These are phyloP conservation scores for Agonopterix heracliana DNA, from an alignment of 2,888 invertebrate genomes.

Conservation along the genomic window DNA sequence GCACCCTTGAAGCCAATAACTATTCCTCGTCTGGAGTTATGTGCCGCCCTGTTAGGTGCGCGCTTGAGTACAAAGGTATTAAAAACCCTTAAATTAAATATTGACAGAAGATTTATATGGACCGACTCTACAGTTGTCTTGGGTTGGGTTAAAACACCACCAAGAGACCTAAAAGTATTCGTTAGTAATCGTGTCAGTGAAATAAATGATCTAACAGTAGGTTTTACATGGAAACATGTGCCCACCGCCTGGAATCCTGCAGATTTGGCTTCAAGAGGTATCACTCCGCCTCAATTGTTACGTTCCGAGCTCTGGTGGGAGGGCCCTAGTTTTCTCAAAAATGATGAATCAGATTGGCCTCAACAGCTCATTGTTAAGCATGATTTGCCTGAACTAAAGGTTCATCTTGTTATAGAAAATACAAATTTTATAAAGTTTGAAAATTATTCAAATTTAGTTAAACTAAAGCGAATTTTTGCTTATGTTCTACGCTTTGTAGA, in stretches of 20 bases:
- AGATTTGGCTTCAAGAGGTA: not conserved
- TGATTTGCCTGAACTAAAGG: no score
- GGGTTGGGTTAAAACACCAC: not conserved
- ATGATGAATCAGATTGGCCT: not conserved
- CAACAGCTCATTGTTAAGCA: no score
- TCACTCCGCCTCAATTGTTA: not conserved
- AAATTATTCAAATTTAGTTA: no score
- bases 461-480: no score
- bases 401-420: no score
- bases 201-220: not conserved
- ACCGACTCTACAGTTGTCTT: slow-evolving; percentile 1
- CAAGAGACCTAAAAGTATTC: not conserved
- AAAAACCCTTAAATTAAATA: not conserved
- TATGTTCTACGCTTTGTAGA: no score
- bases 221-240: not conserved
- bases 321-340: not conserved
- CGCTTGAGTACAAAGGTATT: not conserved
- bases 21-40: slow-evolving; percentile 14
- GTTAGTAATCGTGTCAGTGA: not conserved
- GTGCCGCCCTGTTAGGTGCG: slow-evolving; percentile 10
- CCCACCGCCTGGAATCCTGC: not conserved
- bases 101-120: not conserved
- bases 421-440: no score
- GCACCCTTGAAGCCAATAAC: slow-evolving; percentile 11
- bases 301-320: not conserved